These are phyloP conservation scores for Agriopis aurantiaria DNA, from an alignment of 2,888 invertebrate species.

Conservation along the genomic window DNA sequence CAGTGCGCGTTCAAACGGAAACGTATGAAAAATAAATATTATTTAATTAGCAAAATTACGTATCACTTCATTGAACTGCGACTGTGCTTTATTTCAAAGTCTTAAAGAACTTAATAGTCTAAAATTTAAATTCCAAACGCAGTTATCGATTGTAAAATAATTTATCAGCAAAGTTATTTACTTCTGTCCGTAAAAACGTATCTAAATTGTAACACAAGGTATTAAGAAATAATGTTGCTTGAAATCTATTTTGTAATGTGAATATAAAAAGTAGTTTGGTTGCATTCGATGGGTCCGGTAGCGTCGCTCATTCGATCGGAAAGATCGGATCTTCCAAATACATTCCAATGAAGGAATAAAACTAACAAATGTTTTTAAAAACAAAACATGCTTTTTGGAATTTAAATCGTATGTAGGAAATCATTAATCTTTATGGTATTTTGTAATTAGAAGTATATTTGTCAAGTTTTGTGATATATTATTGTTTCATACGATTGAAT, in stretches of 20 bases:
- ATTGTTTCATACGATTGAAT: not conserved
- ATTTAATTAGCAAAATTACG: slow-evolving; percentile 31
- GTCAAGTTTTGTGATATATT: slow-evolving; percentile 8
- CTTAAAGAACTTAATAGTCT: slow-evolving; percentile 39
- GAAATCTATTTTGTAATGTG: not conserved
- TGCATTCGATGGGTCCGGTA: slow-evolving; percentile 63
- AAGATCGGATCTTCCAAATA: slow-evolving; percentile 74
- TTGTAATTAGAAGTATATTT: slow-evolving; percentile 26
- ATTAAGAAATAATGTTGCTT: not conserved
- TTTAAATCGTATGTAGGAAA: slow-evolving; percentile 13
- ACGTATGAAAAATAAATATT: slow-evolving; percentile 59
- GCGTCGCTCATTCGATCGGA: slow-evolving; percentile 73
- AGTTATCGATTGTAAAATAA: not conserved
- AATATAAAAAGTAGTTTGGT: slow-evolving; percentile 25
- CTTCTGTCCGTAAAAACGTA: not conserved
- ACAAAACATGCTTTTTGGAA: slow-evolving; percentile 33
- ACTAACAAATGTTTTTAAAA: slow-evolving; percentile 52
- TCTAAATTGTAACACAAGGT: not conserved
- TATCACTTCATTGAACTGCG: not conserved
- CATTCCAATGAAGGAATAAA: slow-evolving; percentile 71
- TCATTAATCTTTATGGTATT: slow-evolving; percentile 17
- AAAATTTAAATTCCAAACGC: not conserved
- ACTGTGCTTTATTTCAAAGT: not conserved
- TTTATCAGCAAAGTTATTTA: slow-evolving; percentile 14
- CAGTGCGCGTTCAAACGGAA: slow-evolving; percentile 70